Base-by-base conservation (phyloP, 2,797 vertebrate genomes). In the Clamator glandarius region DNA sequence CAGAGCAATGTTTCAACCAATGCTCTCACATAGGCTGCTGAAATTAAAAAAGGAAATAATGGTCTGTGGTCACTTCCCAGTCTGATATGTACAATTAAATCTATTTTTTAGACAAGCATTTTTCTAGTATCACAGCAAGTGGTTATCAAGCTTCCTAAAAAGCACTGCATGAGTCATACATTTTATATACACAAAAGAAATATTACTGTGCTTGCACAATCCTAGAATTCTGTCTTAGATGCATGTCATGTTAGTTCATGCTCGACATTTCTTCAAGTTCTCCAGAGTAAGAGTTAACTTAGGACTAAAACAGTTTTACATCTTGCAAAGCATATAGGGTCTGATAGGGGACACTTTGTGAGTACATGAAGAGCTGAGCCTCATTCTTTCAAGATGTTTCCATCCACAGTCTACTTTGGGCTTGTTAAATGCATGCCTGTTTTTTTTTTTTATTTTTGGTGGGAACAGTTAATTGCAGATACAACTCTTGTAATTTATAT, bases 341-440 rank as follows among this genome's bases (percentile, higher is more conserved):
- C 54, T 75, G 25, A 41, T 15, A 57, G 29, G 12, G 41, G 17
- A 4, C 11, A 17, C 35, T 63, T 62, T 12, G 51, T 36, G 66
- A 51, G 54, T 35, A 33, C 5, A 31, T 54, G 46, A 52, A 84
- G 29, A 72, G 52, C 25, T 8, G 9, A 80, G 5, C 6, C 11
- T 67, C 31, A 15, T 74, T 85, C 19, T 72, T 75, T 68, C 10
- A 72, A 55, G 80, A 36, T 24, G 3, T 69, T 75, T 46, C 54
- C 90, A 17, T 18, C 4, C 6, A 46, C n/a, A 72, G 50, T 72
- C 42, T 36, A 7, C 35, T 88, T 62, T 55, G 31, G 21, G 16
- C 21, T 25, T 29, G 19, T 63, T 35, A 51, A 58, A 64, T 18
- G 2, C 1, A 3, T 14, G 2, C 9, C 6, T 54, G 7, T 0